Evolutionary conservation across 2,113 vertebrate species (phyloP), one percentile per base, ranked within the genome.

Genomic region (Jaculus jaculus): DNA sequence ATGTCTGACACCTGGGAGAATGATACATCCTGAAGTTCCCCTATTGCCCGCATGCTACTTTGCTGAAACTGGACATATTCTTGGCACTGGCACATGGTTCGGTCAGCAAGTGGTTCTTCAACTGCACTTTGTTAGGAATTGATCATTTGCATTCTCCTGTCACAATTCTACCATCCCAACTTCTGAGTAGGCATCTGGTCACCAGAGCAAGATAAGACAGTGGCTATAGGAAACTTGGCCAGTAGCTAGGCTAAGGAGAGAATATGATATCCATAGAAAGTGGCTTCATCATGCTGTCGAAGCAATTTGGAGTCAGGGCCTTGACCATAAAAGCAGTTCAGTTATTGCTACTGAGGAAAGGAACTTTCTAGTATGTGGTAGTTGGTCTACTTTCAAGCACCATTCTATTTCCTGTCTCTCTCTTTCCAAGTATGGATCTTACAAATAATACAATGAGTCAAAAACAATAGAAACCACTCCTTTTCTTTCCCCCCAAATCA

Each of bases 1-100:
- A 96, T 96, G 72, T 84, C 60, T 34, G 0, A n/a, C 78, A 77
- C 84, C 90, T 26, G 58, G 79, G 94, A 54, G 7, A 95, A 83
- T 89, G 96, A 97, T 95, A 97, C 97, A 97, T 96, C 95, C 96
- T 51, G 96, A 92, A 94, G 18, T 0, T 71, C 90, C 92, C 86
- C 60, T 3, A 94, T 71, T 17, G 54, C 32, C 91, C 66, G 17
- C 84, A n/a, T 77, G 83, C 91, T 23, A 82, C 61, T 5, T 54
- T 0, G 16, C 87, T 7, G 81, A 97, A 94, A 95, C 95, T 95
- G 66, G 0, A 0, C 0, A 68, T 61, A 23, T 58, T 80, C 95
- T 5, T 5, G 86, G 86, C 92, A 61, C 96, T 66, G 94, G 95
- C 65, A 97, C 96, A 96, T 96, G 85, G 92, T 17, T 30, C 92